These are phyloP conservation scores for Formica exsecta DNA, from an alignment of 1,140 invertebrate genomes.

Conservation along the genomic window DNA sequence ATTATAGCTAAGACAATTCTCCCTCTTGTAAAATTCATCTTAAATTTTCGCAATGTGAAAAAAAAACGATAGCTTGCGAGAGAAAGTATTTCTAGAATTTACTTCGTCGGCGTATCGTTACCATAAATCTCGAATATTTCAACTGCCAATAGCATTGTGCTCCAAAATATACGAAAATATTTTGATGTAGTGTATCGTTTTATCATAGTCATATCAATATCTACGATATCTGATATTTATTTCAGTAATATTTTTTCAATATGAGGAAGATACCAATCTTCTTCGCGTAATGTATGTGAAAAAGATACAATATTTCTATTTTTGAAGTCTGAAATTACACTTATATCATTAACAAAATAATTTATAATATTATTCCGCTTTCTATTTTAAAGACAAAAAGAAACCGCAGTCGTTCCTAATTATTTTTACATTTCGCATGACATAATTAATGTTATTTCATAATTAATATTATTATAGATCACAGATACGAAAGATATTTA, in stretches of 20 bases:
- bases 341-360: background rate
- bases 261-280: background rate
- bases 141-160: background rate
- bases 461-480: too few species aligned
- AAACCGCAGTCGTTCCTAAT: too few species aligned
- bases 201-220: background rate
- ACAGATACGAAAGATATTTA: background rate
- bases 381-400: too few species aligned
- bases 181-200: background rate
- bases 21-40: background rate
- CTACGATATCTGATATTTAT: constrained; percentile 1
- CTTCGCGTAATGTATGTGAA: background rate
- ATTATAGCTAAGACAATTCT: constrained; percentile 5
- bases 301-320: background rate
- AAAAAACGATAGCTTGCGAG: background rate
- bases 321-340: background rate
- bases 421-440: too few species aligned
- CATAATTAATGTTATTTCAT: too few species aligned
- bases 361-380: too few species aligned
- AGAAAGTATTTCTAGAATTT: constrained; percentile 26
- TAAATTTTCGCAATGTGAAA: background rate
- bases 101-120: constrained; percentile 14
- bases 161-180: constrained; percentile 2
- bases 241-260: background rate
- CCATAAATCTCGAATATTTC: constrained; percentile 27